These are phyloP conservation scores for Amphipyra tragopoginis DNA, from an alignment of 2,888 invertebrate species.

Conservation along the genomic window DNA sequence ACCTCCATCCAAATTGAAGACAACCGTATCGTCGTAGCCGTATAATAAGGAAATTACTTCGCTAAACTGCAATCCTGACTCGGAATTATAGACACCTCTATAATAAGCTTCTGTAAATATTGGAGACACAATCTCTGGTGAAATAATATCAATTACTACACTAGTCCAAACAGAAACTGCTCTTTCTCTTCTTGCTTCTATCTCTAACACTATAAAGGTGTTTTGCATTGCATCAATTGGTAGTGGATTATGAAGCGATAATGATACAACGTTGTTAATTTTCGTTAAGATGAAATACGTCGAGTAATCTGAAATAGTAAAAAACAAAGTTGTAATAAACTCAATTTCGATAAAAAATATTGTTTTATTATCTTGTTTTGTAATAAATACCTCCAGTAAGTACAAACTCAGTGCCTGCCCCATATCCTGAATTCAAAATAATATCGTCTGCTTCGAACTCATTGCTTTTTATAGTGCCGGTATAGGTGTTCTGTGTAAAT, in stretches of 20 bases:
- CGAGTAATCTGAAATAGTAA: constrained; percentile 65
- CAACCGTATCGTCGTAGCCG: constrained; percentile 70
- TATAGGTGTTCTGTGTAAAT: constrained; percentile 73
- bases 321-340: neutral
- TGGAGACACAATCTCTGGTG: constrained; percentile 58
- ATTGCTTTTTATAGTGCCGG: constrained; percentile 65
- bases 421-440: constrained; percentile 69
- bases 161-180: constrained; percentile 69
- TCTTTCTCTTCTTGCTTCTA: constrained; percentile 71
- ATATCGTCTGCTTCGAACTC: constrained; percentile 64
- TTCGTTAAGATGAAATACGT: constrained; percentile 61
- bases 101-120: constrained; percentile 70
- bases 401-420: constrained; percentile 63
- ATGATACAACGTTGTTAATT: constrained; percentile 57
- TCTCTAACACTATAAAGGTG: constrained; percentile 71
- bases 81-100: constrained; percentile 64
- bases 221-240: constrained; percentile 61
- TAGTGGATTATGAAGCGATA: constrained; percentile 56
- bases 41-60: constrained; percentile 62
- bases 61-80: constrained; percentile 60
- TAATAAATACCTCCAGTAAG: constrained; percentile 69
- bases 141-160: constrained; percentile 68
- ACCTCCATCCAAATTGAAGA: constrained; percentile 71
- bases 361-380: neutral
- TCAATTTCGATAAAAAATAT: neutral